phyloP scores from a whole-genome alignment of 2,888 invertebrate genomes.

The Teleiodes luculella region DNA sequence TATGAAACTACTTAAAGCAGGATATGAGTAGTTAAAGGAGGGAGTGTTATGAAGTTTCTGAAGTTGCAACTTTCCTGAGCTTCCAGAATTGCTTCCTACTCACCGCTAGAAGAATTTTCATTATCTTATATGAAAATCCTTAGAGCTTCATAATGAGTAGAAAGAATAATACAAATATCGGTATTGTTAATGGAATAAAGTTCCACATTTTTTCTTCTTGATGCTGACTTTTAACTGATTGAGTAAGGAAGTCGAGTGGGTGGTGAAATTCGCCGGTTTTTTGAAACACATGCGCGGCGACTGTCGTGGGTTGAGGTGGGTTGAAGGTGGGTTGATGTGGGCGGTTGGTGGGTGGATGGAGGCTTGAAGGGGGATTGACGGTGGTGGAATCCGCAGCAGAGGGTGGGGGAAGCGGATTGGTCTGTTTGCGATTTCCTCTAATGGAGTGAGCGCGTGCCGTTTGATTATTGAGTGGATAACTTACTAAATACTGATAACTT shows the following conservation, averaged over 20 bases:
- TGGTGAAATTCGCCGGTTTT: slow-evolving; percentile 6
- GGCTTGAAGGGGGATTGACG: slow-evolving; percentile 8
- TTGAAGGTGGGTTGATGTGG: slow-evolving; percentile 6
- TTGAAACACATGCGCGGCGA: slow-evolving; percentile 18
- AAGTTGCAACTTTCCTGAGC: no score
- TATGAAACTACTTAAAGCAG: no score
- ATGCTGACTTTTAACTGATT: slow-evolving; percentile 15
- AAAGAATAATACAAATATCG: background rate
- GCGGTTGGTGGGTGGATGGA: slow-evolving; percentile 2
- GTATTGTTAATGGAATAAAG: background rate
- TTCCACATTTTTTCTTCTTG: background rate
- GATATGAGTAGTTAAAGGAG: no score
- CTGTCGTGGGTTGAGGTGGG: slow-evolving; percentile 11
- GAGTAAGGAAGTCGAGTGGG: slow-evolving; percentile 11
- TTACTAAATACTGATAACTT: slow-evolving; percentile 15
- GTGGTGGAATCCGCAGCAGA: slow-evolving; percentile 12
- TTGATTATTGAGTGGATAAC: slow-evolving; percentile 20
- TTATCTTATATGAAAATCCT: no score
- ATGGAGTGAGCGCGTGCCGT: slow-evolving; percentile 21
- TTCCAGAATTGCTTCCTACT: background rate
- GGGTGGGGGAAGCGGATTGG: slow-evolving; percentile 22
- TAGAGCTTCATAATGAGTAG: no score
- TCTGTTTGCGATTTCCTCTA: slow-evolving; percentile 26
- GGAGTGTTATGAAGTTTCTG: no score
- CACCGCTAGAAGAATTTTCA: no score